A percentile compares a stretch with the other conserved stretches of the same genome.
Conservation (phyloP, 2,888 invertebrate species). For the Rhodophaea formosa region DNA sequence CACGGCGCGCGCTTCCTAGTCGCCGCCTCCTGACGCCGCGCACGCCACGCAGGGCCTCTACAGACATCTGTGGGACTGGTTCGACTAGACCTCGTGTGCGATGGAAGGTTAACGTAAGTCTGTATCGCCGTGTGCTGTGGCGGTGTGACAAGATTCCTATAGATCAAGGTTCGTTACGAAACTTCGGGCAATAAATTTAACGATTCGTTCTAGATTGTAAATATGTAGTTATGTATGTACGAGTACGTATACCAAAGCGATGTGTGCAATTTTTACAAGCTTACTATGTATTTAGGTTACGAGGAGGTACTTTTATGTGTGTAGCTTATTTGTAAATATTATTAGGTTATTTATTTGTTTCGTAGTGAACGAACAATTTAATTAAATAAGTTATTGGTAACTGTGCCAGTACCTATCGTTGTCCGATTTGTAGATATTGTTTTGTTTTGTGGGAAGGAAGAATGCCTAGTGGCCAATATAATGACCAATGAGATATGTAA, state of each 20-base stretch:
- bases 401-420: conserved; percentile 6
- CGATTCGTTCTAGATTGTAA: conserved; percentile 63
- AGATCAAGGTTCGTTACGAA: conserved; percentile 50
- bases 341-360: conserved; percentile 40
- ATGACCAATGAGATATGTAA: not conserved
- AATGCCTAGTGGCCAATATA: not conserved
- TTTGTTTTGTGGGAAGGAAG: conserved; percentile 6
- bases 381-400: conserved; percentile 37
- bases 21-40: conserved; percentile 47
- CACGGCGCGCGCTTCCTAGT: conserved; percentile 67
- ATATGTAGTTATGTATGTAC: conserved; percentile 78
- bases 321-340: conserved; percentile 56
- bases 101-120: conserved; percentile 4
- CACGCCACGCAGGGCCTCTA: conserved; percentile 55
- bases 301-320: conserved; percentile 49
- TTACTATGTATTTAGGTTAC: conserved; percentile 66
- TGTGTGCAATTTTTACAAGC: conserved; percentile 81
- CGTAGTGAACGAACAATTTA: conserved; percentile 31
- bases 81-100: conserved; percentile 54
- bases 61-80: conserved; percentile 74
- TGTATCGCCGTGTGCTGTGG: conserved; percentile 16
- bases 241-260: conserved; percentile 80
- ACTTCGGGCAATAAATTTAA: conserved; percentile 71
- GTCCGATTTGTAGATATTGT: conserved; percentile 1
- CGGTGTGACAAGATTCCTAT: conserved; percentile 21